These are phyloP conservation scores for Limnothrissa miodon DNA, from an alignment of 2,113 vertebrate genomes.

Conservation along the genomic window DNA sequence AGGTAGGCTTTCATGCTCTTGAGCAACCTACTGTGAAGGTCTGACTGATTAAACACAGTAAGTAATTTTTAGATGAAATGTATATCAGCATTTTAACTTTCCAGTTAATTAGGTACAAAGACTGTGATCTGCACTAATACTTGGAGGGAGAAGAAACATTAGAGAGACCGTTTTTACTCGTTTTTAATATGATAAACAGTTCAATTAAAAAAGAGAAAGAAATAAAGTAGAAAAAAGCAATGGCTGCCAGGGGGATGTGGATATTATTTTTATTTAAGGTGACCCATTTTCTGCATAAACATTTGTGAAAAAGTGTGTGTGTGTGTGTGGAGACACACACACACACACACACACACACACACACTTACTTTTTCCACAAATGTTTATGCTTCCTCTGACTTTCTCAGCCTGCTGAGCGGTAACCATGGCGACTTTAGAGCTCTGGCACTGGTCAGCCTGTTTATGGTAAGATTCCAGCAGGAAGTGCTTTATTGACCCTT, in stretches of 20 bases:
- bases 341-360: background rate
- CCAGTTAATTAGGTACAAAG: background rate
- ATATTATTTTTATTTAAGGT: background rate
- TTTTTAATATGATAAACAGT: background rate
- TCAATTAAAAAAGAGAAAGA: background rate
- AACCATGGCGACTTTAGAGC: constrained; percentile 48
- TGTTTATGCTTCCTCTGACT: constrained; percentile 10
- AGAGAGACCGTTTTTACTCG: background rate
- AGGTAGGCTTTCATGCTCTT: background rate
- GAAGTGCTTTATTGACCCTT: constrained; percentile 59
- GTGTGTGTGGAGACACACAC: background rate
- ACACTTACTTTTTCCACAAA: background rate
- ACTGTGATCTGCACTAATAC: no score
- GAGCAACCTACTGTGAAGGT: constrained; percentile 2
- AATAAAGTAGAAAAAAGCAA: background rate
- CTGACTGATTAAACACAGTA: background rate
- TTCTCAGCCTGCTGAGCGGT: constrained; percentile 15
- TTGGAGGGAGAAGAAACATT: no score
- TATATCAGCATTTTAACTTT: background rate
- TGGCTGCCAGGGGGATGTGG: background rate
- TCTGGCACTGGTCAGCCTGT: constrained; percentile 45
- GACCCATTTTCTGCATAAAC: constrained; percentile 12
- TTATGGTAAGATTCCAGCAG: constrained; percentile 55
- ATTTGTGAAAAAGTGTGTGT: no score
- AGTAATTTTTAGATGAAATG: background rate